Evolutionary conservation across 2,113 vertebrate genomes (phyloP), one percentile per base, ranked within the genome.

Genomic region (Manacus vitellinus): DNA sequence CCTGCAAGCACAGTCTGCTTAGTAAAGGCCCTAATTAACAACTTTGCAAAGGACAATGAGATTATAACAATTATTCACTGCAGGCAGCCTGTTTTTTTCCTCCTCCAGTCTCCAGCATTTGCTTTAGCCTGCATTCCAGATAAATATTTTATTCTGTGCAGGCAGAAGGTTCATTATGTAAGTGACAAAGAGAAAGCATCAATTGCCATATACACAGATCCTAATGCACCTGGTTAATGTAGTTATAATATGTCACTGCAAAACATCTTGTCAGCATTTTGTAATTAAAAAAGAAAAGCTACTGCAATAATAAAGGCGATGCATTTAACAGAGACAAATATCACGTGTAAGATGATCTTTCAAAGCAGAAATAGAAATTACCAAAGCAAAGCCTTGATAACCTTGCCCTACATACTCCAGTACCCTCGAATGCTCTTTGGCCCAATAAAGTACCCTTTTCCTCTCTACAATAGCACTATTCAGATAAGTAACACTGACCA

Each of bases 61-160:
- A 97, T 97, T 94, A 96, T 96, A 97, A 96, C 95, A 94, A 96
- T 96, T 97, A 95, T 88, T 96, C 94, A 95, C 91, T 81, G 92
- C 95, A 96, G 88, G 94, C 91, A 96, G 92, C 81, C 85, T 86
- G 63, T 19, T 89, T 95, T 92, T 92, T 89, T 5, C 63, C 81
- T 95, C 75, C 75, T 86, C 68, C 92, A 88, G 72, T 83, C 88
- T 85, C 79, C 81, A 82, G 91, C 67, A 84, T 94, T 97, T 92
- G 55, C 86, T 94, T 94, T 86, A 94, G 81, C 71, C 89, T 94
- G 70, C 72, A 90, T 92, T 94, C 88, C 87, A 93, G 95, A 82
- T 91, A 96, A 97, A 96, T 96, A 95, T 97, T 97, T 96, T 93
- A 95, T 93, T 96, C 82, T 65, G 68, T 70, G 66, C 82, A 93